phyloP scores from a whole-genome alignment of 2,888 invertebrate species.

The Acanthosoma haemorrhoidale region DNA sequence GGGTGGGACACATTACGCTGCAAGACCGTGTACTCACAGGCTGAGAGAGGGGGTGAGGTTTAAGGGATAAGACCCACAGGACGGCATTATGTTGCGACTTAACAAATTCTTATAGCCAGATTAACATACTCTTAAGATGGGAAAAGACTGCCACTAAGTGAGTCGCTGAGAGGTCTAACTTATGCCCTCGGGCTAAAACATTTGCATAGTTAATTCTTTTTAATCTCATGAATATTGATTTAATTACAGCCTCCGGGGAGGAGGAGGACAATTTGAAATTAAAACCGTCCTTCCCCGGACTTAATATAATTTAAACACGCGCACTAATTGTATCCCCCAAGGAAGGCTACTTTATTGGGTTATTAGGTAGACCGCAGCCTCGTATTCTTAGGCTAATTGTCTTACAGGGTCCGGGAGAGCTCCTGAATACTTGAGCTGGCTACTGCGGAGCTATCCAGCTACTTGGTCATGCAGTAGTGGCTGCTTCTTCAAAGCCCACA shows the following conservation, averaged over 20 bases:
- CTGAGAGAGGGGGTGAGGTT: background rate
- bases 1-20: too few relatives aligned
- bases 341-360: constrained; percentile 5
- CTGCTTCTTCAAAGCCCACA: too few relatives aligned
- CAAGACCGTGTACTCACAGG: too few relatives aligned
- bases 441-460: background rate
- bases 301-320: constrained; percentile 16
- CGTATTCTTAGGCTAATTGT: constrained; percentile 19
- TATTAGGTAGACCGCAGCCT: background rate
- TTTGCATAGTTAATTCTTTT: constrained; percentile 29
- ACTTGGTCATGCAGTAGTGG: background rate
- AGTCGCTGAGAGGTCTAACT: constrained; percentile 10
- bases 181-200: constrained; percentile 9
- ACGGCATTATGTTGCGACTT: constrained; percentile 17
- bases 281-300: background rate
- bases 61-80: background rate
- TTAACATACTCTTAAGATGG: constrained; percentile 17
- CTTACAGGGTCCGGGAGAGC: background rate
- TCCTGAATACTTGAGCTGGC: too few relatives aligned
- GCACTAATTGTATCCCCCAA: background rate
- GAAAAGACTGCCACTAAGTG: background rate
- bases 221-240: constrained; percentile 31
- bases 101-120: constrained; percentile 25
- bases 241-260: background rate
- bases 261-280: background rate